Conservation (phyloP, 1,140 invertebrate species). For the Chrysopa pallens region DNA sequence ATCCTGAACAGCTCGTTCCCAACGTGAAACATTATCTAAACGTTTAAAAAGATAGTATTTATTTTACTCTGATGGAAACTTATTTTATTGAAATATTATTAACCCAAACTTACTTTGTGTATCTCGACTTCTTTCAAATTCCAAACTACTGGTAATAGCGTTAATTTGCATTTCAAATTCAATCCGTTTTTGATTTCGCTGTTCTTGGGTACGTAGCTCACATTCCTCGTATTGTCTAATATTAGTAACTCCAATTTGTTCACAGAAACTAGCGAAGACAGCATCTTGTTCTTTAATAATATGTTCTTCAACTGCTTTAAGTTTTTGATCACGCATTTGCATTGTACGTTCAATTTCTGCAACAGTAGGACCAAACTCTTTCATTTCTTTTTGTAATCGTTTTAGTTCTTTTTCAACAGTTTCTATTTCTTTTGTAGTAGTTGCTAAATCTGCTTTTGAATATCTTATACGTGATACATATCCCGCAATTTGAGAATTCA, state of each 20-base stretch:
- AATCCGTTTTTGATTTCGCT: conserved; percentile 81
- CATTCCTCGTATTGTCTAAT: conserved; percentile 99
- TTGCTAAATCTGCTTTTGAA: conserved; percentile 73
- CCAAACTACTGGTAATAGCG: conserved; percentile 83
- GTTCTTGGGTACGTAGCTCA: conserved; percentile 89
- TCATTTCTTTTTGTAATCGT: conserved; percentile 48
- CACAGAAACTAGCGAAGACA: conserved; percentile 88
- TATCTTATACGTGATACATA: conserved; percentile 93
- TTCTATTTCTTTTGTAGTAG: conserved; percentile 54
- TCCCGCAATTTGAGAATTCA: conserved; percentile 90
- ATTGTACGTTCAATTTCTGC: conserved; percentile 44
- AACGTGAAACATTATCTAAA: conserved; percentile 75
- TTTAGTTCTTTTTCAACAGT: conserved; percentile 52
- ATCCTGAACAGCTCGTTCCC: conserved; percentile 83
- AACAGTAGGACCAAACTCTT: conserved; percentile 58
- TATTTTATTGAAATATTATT: background rate
- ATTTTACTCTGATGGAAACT: background rate
- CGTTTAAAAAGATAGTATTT: conserved; percentile 9
- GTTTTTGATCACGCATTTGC: conserved; percentile 55
- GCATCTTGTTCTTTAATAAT: conserved; percentile 97
- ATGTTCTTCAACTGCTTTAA: conserved; percentile 84
- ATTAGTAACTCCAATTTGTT: conserved; percentile 85
- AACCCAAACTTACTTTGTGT: conserved; percentile 46
- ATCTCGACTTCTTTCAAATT: conserved; percentile 90
- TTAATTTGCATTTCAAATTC: conserved; percentile 98